These are phyloP conservation scores for Prochilodus magdalenae DNA, from an alignment of 2,113 vertebrate genomes.

Conservation along the genomic window DNA sequence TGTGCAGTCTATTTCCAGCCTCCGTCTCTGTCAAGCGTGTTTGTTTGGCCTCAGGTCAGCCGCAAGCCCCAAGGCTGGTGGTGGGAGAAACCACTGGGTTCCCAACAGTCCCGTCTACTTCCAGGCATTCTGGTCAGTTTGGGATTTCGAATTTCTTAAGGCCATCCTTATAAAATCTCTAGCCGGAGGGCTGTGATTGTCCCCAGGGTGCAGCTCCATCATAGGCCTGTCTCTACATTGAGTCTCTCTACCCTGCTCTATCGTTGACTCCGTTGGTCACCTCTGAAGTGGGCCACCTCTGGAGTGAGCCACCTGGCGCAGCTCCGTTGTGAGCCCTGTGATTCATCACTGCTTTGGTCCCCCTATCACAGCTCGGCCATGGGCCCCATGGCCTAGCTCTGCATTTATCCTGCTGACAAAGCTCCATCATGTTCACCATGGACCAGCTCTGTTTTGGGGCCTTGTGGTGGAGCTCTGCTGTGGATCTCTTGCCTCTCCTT, in stretches of 20 bases:
- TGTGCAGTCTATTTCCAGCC: conserved; percentile 32
- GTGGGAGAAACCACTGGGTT: neutral
- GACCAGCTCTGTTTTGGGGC: neutral
- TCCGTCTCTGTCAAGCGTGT: conserved; percentile 20
- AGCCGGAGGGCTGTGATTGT: neutral
- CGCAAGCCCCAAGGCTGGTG: conserved; percentile 22
- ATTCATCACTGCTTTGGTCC: neutral
- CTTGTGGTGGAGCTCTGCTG: neutral
- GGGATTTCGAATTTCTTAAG: neutral
- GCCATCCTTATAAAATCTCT: neutral
- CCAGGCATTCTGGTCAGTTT: conserved; percentile 28
- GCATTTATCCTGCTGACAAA: neutral
- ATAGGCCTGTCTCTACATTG: neutral
- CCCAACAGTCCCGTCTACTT: conserved; percentile 14
- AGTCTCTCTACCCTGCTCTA: neutral
- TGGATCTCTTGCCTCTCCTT: neutral
- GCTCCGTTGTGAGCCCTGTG: no score
- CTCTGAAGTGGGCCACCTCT: no score
- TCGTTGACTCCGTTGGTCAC: no score
- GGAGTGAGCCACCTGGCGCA: neutral
- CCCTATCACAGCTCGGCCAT: neutral
- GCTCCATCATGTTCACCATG: neutral
- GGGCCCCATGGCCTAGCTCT: neutral
- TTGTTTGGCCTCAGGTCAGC: conserved; percentile 26
- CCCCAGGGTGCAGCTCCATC: neutral